Evolutionary conservation across 1,140 invertebrate species (phyloP), one percentile per base, ranked within the genome.

Genomic region (Pseudomyrmex cubaensis): DNA sequence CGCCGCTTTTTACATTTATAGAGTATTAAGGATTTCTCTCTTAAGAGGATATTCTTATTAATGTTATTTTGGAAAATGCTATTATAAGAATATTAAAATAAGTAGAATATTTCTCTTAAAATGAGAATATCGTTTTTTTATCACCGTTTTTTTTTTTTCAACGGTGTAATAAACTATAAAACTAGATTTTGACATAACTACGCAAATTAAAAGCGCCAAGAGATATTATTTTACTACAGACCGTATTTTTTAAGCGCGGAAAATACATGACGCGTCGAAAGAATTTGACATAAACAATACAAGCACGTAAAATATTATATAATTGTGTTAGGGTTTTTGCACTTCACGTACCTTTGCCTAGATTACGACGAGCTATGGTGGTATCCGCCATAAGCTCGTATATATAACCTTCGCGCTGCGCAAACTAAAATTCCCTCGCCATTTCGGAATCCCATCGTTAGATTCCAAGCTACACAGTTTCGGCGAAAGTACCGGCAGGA

Each of bases 401-500:
- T 22, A 22, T 44, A 54, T 66, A 67, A 70, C 7, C 52, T 35
- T 25, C 10, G 5, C 15, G 10, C 12, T 25, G 2, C 13, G 25
- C 70, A 20, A 66, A 63, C 50, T 62, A 74, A 75, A 75, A 82
- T 75, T 82, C 7, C 59, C 59, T 35, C 35, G 25, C 25, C 57
- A 75, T 75, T 75, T 75, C 22, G 78, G 3, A 82, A 75, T 82
- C 57, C 59, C 59, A 48, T 75, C 59, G 57, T 75, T 75, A 64
- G 25, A 62, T 80, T 70, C 54, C 54, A 48, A 50, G 63, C 46
- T 82, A 48, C 75, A 35, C 48, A 70, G 25, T 70, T 64, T 78
- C 52, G 74, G 35, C 54, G 63, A 84, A 84, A 84, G 75, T 84
- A 84, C 62, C 48, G 35, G 44, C 61, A 35, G 73, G 63, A 61